Percentiles rank a stretch among this genome's conserved stretches.
Conservation (phyloP, 1,140 invertebrate species). For the Mya arenaria region DNA sequence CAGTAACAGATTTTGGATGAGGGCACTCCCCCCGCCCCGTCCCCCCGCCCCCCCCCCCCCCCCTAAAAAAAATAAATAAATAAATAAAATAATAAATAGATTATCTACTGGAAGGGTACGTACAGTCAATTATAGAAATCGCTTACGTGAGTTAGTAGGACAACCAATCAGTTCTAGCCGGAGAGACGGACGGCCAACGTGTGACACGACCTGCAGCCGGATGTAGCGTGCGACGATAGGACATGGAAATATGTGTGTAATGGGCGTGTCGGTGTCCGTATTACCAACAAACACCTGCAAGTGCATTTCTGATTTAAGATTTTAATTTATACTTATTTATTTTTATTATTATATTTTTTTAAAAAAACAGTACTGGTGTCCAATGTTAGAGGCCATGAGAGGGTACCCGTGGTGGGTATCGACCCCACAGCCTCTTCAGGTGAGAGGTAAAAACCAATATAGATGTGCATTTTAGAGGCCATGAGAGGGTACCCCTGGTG, state of each 20-base stretch:
- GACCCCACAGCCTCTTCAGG: too few relatives aligned
- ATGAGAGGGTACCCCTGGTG: too few relatives aligned
- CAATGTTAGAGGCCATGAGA: too few relatives aligned
- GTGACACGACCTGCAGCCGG: constrained; percentile 16
- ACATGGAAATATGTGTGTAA: constrained; percentile 42
- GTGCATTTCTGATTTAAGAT: too few relatives aligned
- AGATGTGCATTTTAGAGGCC: too few relatives aligned
- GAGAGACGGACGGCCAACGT: constrained; percentile 25
- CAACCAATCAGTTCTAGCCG: constrained; percentile 47
- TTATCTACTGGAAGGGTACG: not conserved
- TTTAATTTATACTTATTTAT: too few relatives aligned
- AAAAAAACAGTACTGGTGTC: too few relatives aligned
- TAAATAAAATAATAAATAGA: not conserved
- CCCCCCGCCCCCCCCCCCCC: not conserved
- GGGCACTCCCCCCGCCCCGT: not conserved
- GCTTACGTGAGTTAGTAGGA: constrained; percentile 33
- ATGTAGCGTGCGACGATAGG: constrained; percentile 31
- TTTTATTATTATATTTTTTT: too few relatives aligned
- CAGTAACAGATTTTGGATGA: too few relatives aligned
- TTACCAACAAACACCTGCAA: constrained; percentile 49
- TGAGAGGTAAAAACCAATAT: too few relatives aligned
- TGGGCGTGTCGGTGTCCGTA: constrained; percentile 36
- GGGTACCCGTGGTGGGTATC: too few relatives aligned
- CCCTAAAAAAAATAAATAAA: too few relatives aligned
- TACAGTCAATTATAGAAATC: not conserved